A percentile compares a stretch with the other conserved stretches of the same genome.
These are phyloP conservation scores for Quadroppia sp. DNA, from an alignment of 2,888 invertebrate species.

Conservation along the genomic window DNA sequence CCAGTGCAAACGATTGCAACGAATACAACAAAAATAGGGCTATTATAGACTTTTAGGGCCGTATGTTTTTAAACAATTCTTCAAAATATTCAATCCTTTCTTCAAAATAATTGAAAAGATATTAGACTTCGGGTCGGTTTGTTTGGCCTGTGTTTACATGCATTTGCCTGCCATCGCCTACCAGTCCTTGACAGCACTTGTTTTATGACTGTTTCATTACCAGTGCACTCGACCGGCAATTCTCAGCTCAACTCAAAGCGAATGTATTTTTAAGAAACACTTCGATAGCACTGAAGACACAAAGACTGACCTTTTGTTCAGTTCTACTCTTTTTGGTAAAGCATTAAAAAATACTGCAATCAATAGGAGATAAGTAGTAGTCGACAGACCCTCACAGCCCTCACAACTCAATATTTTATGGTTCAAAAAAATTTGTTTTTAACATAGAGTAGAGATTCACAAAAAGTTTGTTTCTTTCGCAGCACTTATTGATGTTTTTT, in stretches of 20 bases:
- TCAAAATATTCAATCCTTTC: not conserved
- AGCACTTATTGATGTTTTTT: too few relatives aligned
- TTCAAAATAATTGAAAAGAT: not conserved
- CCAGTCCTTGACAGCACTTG: not conserved
- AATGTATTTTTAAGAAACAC: conserved; percentile 5
- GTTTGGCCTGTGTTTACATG: not conserved
- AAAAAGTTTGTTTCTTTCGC: too few relatives aligned
- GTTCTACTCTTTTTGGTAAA: not conserved
- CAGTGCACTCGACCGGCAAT: not conserved
- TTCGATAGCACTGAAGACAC: not conserved
- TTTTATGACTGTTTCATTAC: not conserved
- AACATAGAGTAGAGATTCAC: too few relatives aligned
- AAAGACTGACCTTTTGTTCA: conserved; percentile 8
- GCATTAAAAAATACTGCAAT: conserved; percentile 12
- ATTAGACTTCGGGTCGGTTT: conserved; percentile 1
- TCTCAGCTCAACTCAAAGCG: not conserved
- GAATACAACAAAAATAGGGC: not conserved
- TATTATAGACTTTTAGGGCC: too few relatives aligned
- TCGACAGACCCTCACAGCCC: not conserved
- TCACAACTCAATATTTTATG: conserved; percentile 7
- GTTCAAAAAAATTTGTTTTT: not conserved
- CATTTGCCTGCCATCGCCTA: not conserved
- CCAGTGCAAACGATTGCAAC: not conserved
- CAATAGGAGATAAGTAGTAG: not conserved
- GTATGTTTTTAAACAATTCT: too few relatives aligned